Conservation (phyloP, 2,797 vertebrate genomes). For the Coreius guichenoti region DNA sequence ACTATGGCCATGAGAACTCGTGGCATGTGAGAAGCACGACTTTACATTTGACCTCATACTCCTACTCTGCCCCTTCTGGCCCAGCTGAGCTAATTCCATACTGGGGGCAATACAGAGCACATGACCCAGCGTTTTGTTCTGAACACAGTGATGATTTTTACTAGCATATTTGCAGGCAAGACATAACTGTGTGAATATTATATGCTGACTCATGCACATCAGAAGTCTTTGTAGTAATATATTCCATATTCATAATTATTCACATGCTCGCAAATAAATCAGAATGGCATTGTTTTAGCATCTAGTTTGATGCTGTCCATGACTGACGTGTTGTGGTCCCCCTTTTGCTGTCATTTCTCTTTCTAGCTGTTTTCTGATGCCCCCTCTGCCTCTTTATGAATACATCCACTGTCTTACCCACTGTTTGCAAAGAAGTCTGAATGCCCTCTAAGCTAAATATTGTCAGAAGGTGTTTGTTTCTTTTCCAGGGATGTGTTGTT, state of each 20-base stretch:
- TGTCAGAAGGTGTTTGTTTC: constrained; percentile 79
- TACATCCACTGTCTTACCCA: constrained; percentile 75
- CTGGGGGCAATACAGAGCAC: constrained; percentile 28
- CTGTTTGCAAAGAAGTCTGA: constrained; percentile 68
- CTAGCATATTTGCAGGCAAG: constrained; percentile 1
- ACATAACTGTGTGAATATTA: constrained; percentile 5
- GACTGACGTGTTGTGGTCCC: constrained; percentile 14
- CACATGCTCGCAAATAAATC: constrained; percentile 1
- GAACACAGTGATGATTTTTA: background rate
- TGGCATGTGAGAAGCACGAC: constrained; percentile 31
- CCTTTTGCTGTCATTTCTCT: constrained; percentile 17
- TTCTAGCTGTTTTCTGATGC: constrained; percentile 8
- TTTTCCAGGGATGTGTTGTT: constrained; percentile 69
- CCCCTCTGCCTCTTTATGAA: constrained; percentile 65
- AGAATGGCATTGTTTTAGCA: constrained; percentile 27
- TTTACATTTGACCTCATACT: constrained; percentile 48
- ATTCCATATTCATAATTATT: background rate
- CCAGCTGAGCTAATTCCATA: constrained; percentile 22
- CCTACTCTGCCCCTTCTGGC: constrained; percentile 44
- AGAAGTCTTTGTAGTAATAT: background rate
- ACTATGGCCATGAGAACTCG: constrained; percentile 24
- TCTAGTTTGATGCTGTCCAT: constrained; percentile 22
- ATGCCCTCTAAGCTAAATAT: constrained; percentile 81
- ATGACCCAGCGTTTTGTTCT: constrained; percentile 33
- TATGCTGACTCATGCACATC: constrained; percentile 12